Percentiles rank a stretch among this genome's conserved stretches.
Evolutionary conservation across 1,140 invertebrate genomes (phyloP).

Genomic region (Bradynema listronoti): DNA sequence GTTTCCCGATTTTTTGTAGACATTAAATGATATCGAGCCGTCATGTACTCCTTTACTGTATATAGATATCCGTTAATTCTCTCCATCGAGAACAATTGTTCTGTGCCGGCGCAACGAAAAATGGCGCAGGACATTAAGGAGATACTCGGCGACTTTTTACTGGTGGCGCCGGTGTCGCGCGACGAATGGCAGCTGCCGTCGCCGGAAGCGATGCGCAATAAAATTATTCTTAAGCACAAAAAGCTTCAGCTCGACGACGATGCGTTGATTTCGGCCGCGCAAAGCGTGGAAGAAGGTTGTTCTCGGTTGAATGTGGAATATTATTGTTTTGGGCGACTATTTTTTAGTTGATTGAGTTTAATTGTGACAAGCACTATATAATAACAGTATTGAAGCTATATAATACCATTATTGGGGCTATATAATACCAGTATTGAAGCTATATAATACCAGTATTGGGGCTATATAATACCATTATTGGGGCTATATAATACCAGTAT

Average conservation of each 20-base stretch:
- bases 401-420: no score
- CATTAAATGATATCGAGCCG: neutral
- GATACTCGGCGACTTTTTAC: constrained; percentile 70
- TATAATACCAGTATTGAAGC: no score
- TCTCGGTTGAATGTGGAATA: no score
- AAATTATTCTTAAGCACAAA: constrained; percentile 61
- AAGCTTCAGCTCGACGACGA: constrained; percentile 51
- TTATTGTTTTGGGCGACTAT: no score
- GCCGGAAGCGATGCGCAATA: constrained; percentile 67
- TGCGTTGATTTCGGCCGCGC: constrained; percentile 14
- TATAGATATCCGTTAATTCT: constrained; percentile 82
- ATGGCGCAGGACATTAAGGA: constrained; percentile 85
- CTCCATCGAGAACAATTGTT: constrained; percentile 97
- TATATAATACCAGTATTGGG: no score
- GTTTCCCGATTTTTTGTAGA: constrained; percentile 16
- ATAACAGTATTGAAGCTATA: no score
- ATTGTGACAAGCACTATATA: no score
- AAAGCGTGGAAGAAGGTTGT: constrained; percentile 34
- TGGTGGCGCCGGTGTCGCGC: constrained; percentile 44
- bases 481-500: no score
- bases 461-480: no score
- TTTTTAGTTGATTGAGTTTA: no score
- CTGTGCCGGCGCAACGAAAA: constrained; percentile 82
- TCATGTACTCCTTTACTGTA: constrained; percentile 23
- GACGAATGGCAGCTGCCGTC: constrained; percentile 69